A percentile compares a stretch with the other conserved stretches of the same genome.
Evolutionary conservation across 2,888 invertebrate species (phyloP).

Genomic region (Horisme vitalbata): DNA sequence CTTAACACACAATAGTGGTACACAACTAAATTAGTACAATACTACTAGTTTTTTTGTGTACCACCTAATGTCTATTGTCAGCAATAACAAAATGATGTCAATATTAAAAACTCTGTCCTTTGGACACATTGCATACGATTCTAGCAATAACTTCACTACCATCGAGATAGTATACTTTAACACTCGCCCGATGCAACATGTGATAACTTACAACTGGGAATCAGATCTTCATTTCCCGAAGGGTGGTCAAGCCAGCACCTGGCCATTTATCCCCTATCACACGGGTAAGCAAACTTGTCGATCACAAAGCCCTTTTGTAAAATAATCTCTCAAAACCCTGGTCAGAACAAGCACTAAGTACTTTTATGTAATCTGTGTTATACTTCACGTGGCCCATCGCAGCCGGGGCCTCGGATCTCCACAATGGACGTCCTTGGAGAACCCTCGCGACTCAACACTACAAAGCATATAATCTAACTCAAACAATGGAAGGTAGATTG

Average conservation of each 20-base stretch:
- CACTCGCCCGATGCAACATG: no score
- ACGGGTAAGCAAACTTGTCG: slow-evolving; percentile 22
- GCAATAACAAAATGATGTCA: no score
- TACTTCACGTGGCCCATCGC: slow-evolving; percentile 23
- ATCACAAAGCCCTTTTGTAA: slow-evolving; percentile 12
- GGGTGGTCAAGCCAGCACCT: slow-evolving; percentile 16
- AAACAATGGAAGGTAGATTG: slow-evolving; percentile 35
- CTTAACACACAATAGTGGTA: no score
- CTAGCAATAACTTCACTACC: no score
- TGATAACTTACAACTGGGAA: no score
- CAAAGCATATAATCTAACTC: slow-evolving; percentile 25
- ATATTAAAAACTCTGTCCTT: no score
- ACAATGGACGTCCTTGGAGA: slow-evolving; percentile 74
- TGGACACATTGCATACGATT: no score
- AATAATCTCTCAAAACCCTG: slow-evolving; percentile 18
- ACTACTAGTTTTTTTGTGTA: no score
- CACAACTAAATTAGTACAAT: no score
- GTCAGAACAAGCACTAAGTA: neutral
- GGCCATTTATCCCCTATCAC: slow-evolving; percentile 14
- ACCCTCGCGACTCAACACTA: slow-evolving; percentile 56
- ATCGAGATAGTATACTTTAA: no score
- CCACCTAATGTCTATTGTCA: no score
- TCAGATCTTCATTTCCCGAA: no score
- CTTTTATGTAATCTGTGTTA: slow-evolving; percentile 7
- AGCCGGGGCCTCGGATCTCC: slow-evolving; percentile 52